These are phyloP conservation scores for Chaetops frenatus DNA, from an alignment of 2,113 vertebrate genomes.

Conservation along the genomic window DNA sequence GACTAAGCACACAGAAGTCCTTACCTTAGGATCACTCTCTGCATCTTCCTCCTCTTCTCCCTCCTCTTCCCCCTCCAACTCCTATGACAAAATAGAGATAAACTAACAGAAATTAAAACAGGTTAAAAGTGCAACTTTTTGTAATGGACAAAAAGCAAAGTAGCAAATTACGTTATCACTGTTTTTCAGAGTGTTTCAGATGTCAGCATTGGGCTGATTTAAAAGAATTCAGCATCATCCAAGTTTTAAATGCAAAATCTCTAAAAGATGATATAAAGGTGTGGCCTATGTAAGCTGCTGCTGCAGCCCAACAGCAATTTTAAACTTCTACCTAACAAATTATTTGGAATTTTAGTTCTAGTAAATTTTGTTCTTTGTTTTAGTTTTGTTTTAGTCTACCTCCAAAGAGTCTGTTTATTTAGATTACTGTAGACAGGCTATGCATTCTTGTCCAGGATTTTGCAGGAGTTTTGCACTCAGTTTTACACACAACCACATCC, in stretches of 20 bases:
- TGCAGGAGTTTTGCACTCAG: not conserved
- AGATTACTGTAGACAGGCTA: not conserved
- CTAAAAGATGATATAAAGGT: not conserved
- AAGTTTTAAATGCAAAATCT: not conserved
- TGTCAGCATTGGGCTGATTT: not conserved
- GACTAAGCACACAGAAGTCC: not conserved
- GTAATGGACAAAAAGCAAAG: slow-evolving; percentile 9
- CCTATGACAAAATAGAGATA: slow-evolving; percentile 70
- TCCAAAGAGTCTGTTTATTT: not conserved
- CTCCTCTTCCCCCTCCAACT: slow-evolving; percentile 89
- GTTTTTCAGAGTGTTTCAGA: not conserved
- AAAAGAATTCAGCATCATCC: not conserved
- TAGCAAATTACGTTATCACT: not conserved
- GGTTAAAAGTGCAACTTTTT: slow-evolving; percentile 43
- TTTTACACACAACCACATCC: not conserved
- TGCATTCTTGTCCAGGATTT: not conserved
- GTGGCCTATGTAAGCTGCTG: not conserved
- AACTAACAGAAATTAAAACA: slow-evolving; percentile 55
- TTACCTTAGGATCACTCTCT: slow-evolving; percentile 84
- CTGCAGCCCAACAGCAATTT: not conserved
- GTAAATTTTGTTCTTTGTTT: not conserved
- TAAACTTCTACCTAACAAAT: not conserved
- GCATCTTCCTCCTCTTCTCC: slow-evolving; percentile 90
- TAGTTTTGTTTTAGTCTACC: not conserved
- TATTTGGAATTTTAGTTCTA: not conserved